These are phyloP conservation scores for Pseudolaguvia tuberculata DNA, from an alignment of 2,113 vertebrate species.

Conservation along the genomic window DNA sequence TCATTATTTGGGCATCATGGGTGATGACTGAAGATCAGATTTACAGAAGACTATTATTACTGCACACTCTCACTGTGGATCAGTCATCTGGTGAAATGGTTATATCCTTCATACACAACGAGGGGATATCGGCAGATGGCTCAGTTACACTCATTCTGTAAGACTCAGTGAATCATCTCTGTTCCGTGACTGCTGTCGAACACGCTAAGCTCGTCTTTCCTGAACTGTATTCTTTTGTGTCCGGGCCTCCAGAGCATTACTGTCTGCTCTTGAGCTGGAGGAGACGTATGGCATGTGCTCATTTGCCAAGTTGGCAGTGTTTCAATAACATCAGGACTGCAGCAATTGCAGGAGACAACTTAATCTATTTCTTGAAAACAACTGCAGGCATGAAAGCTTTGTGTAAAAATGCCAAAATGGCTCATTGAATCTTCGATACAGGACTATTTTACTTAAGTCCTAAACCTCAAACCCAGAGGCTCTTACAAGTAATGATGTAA, in stretches of 20 bases:
- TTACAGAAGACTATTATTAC: constrained; percentile 44
- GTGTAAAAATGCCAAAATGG: constrained; percentile 41
- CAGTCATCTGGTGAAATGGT: constrained; percentile 1
- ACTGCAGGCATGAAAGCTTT: constrained; percentile 50
- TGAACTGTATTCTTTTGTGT: constrained; percentile 51
- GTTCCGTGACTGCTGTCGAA: constrained; percentile 41
- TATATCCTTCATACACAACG: constrained; percentile 3
- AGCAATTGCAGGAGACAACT: constrained; percentile 65
- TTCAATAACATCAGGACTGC: constrained; percentile 68
- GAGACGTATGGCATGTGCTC: constrained; percentile 51
- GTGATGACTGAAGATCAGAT: constrained; percentile 2
- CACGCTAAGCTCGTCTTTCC: constrained; percentile 46
- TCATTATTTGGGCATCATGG: neutral
- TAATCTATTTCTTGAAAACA: constrained; percentile 69
- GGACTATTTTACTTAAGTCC: constrained; percentile 20
- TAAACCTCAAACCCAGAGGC: constrained; percentile 1
- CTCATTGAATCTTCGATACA: neutral
- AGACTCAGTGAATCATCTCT: constrained; percentile 32
- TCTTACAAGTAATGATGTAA: constrained; percentile 7
- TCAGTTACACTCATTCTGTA: constrained; percentile 33
- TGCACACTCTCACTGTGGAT: constrained; percentile 19
- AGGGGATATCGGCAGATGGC: constrained; percentile 35
- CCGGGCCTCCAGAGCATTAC: constrained; percentile 49
- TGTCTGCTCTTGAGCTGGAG: constrained; percentile 51
- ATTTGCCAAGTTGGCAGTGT: constrained; percentile 64